Conservation (phyloP, 2,113 vertebrate genomes). For the Sturnira hondurensis region DNA sequence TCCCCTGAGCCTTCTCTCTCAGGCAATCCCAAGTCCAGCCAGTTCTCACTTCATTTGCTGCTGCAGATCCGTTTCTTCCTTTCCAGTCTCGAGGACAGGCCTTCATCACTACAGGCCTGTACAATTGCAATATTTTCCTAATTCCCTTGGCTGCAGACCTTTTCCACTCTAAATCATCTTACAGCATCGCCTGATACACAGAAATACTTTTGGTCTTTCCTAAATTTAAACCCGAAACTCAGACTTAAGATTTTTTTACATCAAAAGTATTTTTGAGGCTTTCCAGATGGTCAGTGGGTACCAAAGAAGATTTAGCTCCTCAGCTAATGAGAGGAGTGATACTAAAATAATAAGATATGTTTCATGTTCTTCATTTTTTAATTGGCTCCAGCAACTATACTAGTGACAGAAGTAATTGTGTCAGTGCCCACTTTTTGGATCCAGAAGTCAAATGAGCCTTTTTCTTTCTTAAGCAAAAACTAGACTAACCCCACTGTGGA, state of each 20-base stretch:
- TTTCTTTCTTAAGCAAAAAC: not conserved
- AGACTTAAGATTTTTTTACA: slow-evolving; percentile 2
- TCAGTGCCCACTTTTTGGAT: not conserved
- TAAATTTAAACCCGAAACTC: not conserved
- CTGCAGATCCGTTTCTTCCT: not conserved
- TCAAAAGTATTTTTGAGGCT: not conserved
- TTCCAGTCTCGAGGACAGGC: not conserved
- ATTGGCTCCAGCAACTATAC: not conserved
- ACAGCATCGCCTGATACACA: not conserved
- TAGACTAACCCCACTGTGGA: not conserved
- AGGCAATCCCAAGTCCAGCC: not conserved
- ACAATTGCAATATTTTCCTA: not conserved
- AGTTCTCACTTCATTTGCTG: not conserved
- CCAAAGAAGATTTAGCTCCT: not conserved
- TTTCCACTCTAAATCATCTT: not conserved
- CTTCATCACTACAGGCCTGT: not conserved
- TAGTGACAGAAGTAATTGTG: not conserved
- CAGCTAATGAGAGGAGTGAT: not conserved
- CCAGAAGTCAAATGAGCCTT: not conserved
- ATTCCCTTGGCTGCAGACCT: not conserved
- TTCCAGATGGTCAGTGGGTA: not conserved
- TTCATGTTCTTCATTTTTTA: not conserved
- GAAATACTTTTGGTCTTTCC: not conserved
- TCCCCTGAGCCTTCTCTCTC: not conserved
- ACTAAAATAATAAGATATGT: not conserved